A percentile compares a stretch with the other conserved stretches of the same genome.
Conservation (phyloP, 2,797 vertebrate genomes). For the Hemibagrus guttatus region DNA sequence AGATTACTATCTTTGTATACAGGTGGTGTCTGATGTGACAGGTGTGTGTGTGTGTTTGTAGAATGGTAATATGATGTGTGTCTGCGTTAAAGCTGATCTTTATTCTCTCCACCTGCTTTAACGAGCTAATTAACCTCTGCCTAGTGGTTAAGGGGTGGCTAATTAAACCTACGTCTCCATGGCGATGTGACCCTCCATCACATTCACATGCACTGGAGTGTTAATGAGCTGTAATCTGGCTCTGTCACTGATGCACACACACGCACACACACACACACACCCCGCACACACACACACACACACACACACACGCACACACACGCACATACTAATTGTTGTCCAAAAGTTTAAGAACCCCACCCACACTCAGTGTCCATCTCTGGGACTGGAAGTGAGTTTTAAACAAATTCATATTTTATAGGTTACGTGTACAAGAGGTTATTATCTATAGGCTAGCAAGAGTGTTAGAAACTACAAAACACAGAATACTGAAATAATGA, state of each 20-base stretch:
- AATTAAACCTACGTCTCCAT: slow-evolving; percentile 53
- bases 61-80: neutral
- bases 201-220: slow-evolving; percentile 54
- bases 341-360: neutral
- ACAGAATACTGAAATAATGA: neutral
- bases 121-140: slow-evolving; percentile 45
- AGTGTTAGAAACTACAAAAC: neutral
- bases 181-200: slow-evolving; percentile 63
- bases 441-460: neutral
- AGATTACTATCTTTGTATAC: neutral
- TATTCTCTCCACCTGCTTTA: slow-evolving; percentile 26
- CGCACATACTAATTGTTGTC: neutral
- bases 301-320: neutral
- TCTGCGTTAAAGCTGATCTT: neutral
- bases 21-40: neutral
- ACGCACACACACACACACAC: neutral
- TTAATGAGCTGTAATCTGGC: slow-evolving; percentile 55
- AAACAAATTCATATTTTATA: neutral
- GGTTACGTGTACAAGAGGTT: neutral
- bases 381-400: neutral
- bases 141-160: slow-evolving; percentile 43
- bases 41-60: neutral
- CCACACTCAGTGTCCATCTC: neutral
- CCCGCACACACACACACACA: neutral
- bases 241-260: neutral